These are phyloP conservation scores for Schizopygopsis malacanthus DNA, from an alignment of 2,797 vertebrate species.

Conservation along the genomic window DNA sequence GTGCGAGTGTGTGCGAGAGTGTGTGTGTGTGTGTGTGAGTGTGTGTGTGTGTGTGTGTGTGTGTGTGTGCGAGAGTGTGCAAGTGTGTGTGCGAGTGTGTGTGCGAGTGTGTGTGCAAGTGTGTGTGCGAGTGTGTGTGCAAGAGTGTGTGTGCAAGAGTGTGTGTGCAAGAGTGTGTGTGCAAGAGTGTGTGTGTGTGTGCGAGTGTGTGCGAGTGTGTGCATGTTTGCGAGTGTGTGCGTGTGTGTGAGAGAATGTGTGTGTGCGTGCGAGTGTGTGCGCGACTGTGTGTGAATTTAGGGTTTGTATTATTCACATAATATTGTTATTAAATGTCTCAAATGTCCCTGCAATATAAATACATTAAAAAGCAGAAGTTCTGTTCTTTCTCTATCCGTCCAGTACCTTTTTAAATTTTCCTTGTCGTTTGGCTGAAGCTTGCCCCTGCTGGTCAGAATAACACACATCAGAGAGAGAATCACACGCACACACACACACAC, in stretches of 20 bases:
- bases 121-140: too few relatives aligned
- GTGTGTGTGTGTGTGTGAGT: too few relatives aligned
- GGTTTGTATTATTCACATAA: background rate
- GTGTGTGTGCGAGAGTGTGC: too few relatives aligned
- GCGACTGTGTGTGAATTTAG: background rate
- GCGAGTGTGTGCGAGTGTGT: background rate
- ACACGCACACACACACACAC: slow-evolving; percentile 47
- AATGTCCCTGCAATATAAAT: background rate
- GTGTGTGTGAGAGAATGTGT: background rate
- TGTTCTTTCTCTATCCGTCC: slow-evolving; percentile 81
- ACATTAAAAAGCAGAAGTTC: background rate
- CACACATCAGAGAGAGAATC: slow-evolving; percentile 88
- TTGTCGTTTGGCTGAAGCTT: slow-evolving; percentile 99
- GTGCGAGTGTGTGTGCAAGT: too few relatives aligned
- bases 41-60: too few relatives aligned
- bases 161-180: background rate
- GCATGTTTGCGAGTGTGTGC: background rate
- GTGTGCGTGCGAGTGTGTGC: background rate
- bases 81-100: too few relatives aligned
- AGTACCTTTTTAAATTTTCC: slow-evolving; percentile 99
- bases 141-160: too few relatives aligned
- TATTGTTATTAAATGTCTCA: background rate
- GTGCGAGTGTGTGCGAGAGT: too few relatives aligned
- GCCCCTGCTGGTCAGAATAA: slow-evolving; percentile 99
- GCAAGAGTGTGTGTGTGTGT: too few relatives aligned